phyloP scores from a whole-genome alignment of 2,797 vertebrate species.

The Phoxinus dragarum region DNA sequence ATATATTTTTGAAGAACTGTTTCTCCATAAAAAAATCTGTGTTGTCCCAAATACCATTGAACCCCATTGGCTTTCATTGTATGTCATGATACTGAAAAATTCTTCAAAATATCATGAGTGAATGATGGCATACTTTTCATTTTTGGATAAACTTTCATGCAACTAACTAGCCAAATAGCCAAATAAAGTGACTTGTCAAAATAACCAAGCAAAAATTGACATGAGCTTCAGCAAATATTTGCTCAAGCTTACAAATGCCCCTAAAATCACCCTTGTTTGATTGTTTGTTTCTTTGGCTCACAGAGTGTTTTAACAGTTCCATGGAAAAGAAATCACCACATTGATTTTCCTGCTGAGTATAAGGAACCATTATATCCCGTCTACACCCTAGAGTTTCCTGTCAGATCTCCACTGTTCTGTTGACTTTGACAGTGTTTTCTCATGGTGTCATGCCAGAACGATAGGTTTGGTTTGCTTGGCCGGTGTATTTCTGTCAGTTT shows the following conservation, averaged over 20 bases:
- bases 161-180: neutral
- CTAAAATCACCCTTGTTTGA: constrained; percentile 59
- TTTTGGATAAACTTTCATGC: neutral
- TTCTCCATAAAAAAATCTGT: neutral
- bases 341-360: constrained; percentile 77
- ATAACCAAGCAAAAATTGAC: neutral
- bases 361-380: constrained; percentile 77
- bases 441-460: constrained; percentile 35
- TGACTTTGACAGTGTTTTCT: constrained; percentile 69
- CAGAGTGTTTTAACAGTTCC: constrained; percentile 56
- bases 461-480: neutral
- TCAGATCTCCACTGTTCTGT: constrained; percentile 72
- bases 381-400: constrained; percentile 79
- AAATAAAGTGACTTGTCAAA: neutral
- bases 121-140: neutral
- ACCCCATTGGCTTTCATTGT: neutral
- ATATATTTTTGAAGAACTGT: neutral
- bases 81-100: neutral
- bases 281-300: constrained; percentile 54
- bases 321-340: constrained; percentile 67
- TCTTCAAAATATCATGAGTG: neutral
- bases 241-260: constrained; percentile 55
- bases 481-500: constrained; percentile 40
- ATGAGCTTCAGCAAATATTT: neutral
- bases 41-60: neutral